Percentiles rank a stretch among this genome's conserved stretches.
Evolutionary conservation across 2,113 vertebrate genomes (phyloP).

Genomic region (Spea bombifrons): DNA sequence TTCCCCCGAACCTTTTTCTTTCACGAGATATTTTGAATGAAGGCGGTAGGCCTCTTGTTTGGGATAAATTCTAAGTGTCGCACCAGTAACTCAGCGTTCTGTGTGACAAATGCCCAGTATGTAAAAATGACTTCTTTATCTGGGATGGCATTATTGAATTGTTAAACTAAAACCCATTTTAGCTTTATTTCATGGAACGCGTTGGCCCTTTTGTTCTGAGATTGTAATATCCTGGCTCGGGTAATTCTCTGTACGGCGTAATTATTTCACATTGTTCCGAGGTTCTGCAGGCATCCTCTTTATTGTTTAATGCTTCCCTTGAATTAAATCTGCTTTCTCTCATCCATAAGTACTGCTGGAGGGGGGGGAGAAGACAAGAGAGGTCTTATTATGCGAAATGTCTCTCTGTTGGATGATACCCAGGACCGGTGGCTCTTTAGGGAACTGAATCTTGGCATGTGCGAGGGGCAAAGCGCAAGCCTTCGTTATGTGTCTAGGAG

Average conservation of each 20-base stretch:
- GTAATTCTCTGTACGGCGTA: constrained; percentile 28
- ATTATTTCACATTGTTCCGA: constrained; percentile 21
- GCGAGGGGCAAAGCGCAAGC: neutral
- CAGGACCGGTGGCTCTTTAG: neutral
- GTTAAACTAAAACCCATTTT: constrained; percentile 19
- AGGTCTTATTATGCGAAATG: neutral
- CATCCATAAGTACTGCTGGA: neutral
- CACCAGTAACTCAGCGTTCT: neutral
- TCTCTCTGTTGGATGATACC: neutral
- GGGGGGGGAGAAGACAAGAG: neutral
- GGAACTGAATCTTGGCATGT: neutral
- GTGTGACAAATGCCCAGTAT: neutral
- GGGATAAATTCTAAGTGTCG: no score
- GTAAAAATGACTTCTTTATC: constrained; percentile 13
- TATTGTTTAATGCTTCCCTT: constrained; percentile 20
- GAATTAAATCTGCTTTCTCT: constrained; percentile 19
- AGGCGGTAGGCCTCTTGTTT: no score
- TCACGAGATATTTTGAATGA: no score
- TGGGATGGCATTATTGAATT: constrained; percentile 12
- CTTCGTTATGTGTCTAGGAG: no score
- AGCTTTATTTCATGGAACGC: neutral
- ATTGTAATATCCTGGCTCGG: constrained; percentile 18
- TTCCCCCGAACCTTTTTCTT: no score
- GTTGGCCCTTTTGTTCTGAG: constrained; percentile 22
- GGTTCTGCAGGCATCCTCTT: neutral